These are phyloP conservation scores for Temnothorax curvispinosus DNA, from an alignment of 1,140 invertebrate species.

Conservation along the genomic window DNA sequence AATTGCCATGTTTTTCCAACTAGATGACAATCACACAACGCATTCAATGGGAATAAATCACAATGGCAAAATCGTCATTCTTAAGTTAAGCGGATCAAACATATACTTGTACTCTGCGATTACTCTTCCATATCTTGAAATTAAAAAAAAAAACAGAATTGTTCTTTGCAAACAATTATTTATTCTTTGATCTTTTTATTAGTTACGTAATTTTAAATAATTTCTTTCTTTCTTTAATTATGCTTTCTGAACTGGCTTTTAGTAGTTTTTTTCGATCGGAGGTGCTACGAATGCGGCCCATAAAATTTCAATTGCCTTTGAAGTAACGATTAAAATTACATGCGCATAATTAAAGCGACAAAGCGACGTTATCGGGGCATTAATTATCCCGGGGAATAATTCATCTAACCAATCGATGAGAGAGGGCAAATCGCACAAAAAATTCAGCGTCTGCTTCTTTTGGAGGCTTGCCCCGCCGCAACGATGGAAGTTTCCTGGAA, in stretches of 20 bases:
- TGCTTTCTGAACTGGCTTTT: background rate
- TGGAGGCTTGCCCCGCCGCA: slow-evolving; percentile 45
- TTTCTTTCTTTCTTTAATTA: background rate
- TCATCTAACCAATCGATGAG: slow-evolving; percentile 55
- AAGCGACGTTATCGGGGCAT: slow-evolving; percentile 48
- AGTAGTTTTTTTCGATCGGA: background rate
- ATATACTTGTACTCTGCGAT: background rate
- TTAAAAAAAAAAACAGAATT: background rate
- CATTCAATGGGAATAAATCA: slow-evolving; percentile 1
- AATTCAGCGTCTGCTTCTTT: slow-evolving; percentile 60
- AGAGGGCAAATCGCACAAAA: slow-evolving; percentile 59
- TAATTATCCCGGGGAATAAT: slow-evolving; percentile 54
- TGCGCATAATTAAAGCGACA: slow-evolving; percentile 57
- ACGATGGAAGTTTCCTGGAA: slow-evolving; percentile 74
- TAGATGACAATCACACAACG: slow-evolving; percentile 7
- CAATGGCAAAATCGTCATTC: background rate
- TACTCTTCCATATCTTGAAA: background rate
- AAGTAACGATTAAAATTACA: slow-evolving; percentile 52
- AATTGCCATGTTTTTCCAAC: slow-evolving; percentile 44
- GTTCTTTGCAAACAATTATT: background rate
- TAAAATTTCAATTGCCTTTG: slow-evolving; percentile 40
- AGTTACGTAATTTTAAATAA: slow-evolving; percentile 7
- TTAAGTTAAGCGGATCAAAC: background rate
- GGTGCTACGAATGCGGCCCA: background rate
- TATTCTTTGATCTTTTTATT: background rate